Conservation (phyloP, 2,797 vertebrate genomes). For the Pipistrellus nathusii region DNA sequence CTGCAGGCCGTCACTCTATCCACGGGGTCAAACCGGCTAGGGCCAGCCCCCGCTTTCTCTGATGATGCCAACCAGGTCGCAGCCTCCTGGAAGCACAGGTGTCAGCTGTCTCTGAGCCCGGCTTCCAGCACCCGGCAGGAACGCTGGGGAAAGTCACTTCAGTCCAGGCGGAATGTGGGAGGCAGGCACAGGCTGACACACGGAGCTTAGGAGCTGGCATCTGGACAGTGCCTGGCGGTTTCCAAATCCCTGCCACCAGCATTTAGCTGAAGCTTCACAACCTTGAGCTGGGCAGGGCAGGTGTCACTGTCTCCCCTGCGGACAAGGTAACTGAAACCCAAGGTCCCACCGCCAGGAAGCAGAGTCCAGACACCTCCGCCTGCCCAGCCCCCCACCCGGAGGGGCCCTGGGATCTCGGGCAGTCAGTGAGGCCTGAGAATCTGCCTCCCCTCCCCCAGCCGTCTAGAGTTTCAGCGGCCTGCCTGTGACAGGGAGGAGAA, state of each 20-base stretch:
- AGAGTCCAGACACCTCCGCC: neutral
- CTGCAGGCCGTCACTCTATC: too few relatives aligned
- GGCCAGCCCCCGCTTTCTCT: neutral
- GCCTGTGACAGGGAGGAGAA: neutral
- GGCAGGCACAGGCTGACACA: neutral
- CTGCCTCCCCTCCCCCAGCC: neutral
- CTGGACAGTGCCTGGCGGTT: neutral
- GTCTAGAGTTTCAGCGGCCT: neutral
- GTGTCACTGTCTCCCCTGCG: neutral
- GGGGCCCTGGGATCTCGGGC: neutral
- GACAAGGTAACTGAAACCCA: neutral
- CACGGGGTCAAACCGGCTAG: too few relatives aligned
- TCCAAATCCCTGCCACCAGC: neutral
- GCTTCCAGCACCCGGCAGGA: neutral
- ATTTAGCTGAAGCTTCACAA: neutral
- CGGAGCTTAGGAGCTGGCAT: neutral
- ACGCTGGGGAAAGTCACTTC: neutral
- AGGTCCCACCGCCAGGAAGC: neutral
- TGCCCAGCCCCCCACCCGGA: neutral
- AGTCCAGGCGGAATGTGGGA: neutral
- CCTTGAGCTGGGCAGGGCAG: neutral
- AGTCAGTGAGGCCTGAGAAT: neutral
- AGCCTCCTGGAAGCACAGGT: neutral
- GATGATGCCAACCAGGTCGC: neutral
- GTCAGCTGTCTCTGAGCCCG: neutral